phyloP scores from a whole-genome alignment of 2,113 vertebrate species.

The Platanista minor region DNA sequence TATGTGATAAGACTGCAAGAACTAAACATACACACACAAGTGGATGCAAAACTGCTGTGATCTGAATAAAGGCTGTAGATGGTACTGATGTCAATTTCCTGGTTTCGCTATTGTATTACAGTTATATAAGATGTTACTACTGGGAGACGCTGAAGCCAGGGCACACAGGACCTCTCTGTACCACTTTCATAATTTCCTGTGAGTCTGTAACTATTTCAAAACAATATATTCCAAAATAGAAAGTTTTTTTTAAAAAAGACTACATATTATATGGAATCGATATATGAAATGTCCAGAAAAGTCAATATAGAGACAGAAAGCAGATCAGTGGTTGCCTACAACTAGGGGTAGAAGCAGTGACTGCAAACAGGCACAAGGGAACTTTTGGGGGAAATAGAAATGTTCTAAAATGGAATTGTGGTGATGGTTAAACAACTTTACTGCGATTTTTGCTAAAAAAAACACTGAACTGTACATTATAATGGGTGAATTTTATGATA shows the following conservation, averaged over 20 bases:
- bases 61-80: not conserved
- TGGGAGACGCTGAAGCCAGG: not conserved
- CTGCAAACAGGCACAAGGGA: accelerated
- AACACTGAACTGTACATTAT: not conserved
- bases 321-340: not conserved
- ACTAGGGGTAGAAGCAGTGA: not conserved
- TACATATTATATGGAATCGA: not conserved
- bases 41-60: not conserved
- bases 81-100: not conserved
- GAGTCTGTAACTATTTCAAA: not conserved
- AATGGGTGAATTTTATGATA: not conserved
- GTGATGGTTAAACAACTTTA: not conserved
- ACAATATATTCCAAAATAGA: not conserved
- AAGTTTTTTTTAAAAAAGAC: not conserved
- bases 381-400: not conserved
- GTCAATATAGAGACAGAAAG: not conserved
- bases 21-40: not conserved
- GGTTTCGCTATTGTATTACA: not conserved
- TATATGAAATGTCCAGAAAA: not conserved
- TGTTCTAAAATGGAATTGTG: not conserved
- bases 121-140: not conserved
- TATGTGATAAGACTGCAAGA: not conserved
- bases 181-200: not conserved
- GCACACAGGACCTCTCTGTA: not conserved
- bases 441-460: not conserved